These are phyloP conservation scores for Micoletzkya japonica DNA, from an alignment of 2,888 invertebrate species.

Conservation along the genomic window DNA sequence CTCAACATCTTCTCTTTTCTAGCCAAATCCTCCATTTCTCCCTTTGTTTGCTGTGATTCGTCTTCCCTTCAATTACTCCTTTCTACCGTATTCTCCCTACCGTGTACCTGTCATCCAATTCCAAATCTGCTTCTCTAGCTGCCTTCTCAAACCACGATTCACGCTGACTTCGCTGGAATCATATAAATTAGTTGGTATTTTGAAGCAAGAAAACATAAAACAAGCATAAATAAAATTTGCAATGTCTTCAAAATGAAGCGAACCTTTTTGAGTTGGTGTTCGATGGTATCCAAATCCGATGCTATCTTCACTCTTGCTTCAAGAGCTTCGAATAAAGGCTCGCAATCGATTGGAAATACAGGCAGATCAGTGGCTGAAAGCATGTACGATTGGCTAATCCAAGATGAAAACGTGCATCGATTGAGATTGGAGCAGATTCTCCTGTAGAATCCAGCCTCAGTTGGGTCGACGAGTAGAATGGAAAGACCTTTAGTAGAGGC, in stretches of 20 bases:
- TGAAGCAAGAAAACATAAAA: not conserved
- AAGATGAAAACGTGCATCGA: constrained; percentile 71
- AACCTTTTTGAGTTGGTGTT: constrained; percentile 72
- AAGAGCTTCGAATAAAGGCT: constrained; percentile 66
- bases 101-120: constrained; percentile 73
- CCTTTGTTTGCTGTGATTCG: not conserved
- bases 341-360: constrained; percentile 76
- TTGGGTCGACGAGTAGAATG: constrained; percentile 85
- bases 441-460: constrained; percentile 77
- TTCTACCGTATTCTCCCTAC: not conserved
- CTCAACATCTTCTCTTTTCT: constrained; percentile 13
- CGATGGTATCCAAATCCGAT: constrained; percentile 77
- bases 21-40: not conserved
- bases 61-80: not conserved
- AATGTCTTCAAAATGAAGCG: not conserved
- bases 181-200: not conserved
- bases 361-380: constrained; percentile 80
- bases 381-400: not conserved
- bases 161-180: not conserved
- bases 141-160: constrained; percentile 84
- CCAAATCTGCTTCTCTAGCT: constrained; percentile 82
- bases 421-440: constrained; percentile 83
- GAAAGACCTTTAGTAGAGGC: constrained; percentile 86
- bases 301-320: constrained; percentile 76
- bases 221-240: not conserved